Conservation (phyloP, 2,797 vertebrate species). For the Tokudaia muenninki region DNA sequence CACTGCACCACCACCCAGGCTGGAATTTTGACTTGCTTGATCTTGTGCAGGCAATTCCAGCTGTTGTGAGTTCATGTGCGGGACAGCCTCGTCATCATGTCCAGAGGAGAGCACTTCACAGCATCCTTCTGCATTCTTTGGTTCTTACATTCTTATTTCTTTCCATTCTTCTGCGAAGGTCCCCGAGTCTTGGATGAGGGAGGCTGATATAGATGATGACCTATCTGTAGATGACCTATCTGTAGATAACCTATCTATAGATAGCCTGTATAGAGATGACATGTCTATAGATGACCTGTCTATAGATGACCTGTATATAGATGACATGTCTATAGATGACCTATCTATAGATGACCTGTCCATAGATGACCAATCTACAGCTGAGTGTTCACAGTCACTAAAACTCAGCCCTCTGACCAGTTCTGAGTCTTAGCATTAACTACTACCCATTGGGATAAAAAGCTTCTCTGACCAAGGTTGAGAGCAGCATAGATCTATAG, state of each 20-base stretch:
- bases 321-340: neutral
- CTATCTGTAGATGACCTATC: neutral
- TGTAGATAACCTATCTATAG: too few species aligned
- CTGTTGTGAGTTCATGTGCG: neutral
- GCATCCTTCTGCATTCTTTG: too few species aligned
- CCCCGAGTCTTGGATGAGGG: neutral
- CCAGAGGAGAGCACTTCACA: too few species aligned
- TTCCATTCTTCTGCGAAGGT: neutral
- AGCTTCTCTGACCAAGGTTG: neutral
- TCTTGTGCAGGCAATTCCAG: neutral
- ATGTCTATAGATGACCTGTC: too few species aligned
- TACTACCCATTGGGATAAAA: neutral
- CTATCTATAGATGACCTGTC: neutral
- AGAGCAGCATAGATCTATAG: neutral
- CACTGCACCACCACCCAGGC: too few species aligned
- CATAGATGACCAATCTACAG: neutral
- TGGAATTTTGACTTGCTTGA: neutral
- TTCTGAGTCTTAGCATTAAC: neutral
- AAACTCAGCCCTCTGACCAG: neutral
- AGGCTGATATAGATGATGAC: neutral
- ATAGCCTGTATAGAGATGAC: too few species aligned
- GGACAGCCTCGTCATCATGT: neutral
- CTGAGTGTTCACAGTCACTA: neutral
- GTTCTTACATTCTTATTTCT: neutral
- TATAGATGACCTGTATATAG: neutral